These are phyloP conservation scores for Prosopocoilus inquinatus DNA, from an alignment of 2,888 invertebrate genomes.

Conservation along the genomic window DNA sequence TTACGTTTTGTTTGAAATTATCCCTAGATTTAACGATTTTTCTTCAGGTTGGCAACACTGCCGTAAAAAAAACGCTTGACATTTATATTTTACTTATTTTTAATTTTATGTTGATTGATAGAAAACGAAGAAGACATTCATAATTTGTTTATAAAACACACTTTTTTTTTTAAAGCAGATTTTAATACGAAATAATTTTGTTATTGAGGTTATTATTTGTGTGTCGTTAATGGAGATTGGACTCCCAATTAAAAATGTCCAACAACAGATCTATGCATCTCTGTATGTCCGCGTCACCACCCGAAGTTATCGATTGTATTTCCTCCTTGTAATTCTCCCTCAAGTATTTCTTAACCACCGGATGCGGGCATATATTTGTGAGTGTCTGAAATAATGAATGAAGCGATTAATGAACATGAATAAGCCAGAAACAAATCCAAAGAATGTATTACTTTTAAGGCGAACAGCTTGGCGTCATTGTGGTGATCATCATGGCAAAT, in stretches of 20 bases:
- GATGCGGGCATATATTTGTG: slow-evolving; percentile 40
- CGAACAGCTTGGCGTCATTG: slow-evolving; percentile 24
- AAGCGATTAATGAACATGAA: background rate
- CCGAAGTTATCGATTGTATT: slow-evolving; percentile 29
- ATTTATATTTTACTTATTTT: no score
- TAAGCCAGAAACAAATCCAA: background rate
- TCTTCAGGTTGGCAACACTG: no score
- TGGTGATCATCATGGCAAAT: slow-evolving; percentile 24
- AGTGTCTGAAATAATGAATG: slow-evolving; percentile 36
- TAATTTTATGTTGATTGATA: no score
- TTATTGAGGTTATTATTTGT: no score
- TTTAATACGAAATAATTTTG: no score
- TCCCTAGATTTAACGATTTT: no score
- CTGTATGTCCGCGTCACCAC: slow-evolving; percentile 26
- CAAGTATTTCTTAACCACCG: slow-evolving; percentile 32
- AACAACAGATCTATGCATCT: slow-evolving; percentile 33
- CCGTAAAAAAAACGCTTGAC: no score
- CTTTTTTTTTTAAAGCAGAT: no score
- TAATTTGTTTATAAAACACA: no score
- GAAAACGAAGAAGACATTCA: no score
- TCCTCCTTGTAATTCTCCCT: slow-evolving; percentile 28
- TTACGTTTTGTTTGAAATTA: no score
- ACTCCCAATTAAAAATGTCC: slow-evolving; percentile 33
- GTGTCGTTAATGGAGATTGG: slow-evolving; percentile 8
- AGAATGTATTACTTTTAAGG: slow-evolving; percentile 25